Evolutionary conservation across 2,888 invertebrate genomes (phyloP).

Genomic region (Colostygia pectinataria): DNA sequence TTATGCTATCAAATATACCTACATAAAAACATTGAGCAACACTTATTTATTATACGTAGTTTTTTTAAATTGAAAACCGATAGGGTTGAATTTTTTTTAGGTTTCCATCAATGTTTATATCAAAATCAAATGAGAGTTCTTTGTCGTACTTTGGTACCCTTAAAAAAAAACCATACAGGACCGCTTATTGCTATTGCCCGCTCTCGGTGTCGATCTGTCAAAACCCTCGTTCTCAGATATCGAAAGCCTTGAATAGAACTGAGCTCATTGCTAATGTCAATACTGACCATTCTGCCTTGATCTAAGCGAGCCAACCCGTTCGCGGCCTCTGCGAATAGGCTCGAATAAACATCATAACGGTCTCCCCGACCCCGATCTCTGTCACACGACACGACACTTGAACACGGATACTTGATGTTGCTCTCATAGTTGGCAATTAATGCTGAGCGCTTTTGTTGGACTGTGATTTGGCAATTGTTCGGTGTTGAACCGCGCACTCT

Average conservation of each 20-base stretch:
- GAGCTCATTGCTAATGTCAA: conserved; percentile 8
- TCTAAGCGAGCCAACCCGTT: conserved; percentile 21
- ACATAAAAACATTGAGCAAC: too few relatives aligned
- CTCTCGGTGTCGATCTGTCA: background rate
- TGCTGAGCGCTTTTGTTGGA: conserved; percentile 18
- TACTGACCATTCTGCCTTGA: conserved; percentile 20
- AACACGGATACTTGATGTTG: conserved; percentile 32
- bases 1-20: too few relatives aligned
- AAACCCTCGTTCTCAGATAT: too few relatives aligned
- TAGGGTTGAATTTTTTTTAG: too few relatives aligned
- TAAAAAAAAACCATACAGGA: too few relatives aligned
- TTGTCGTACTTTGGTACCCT: too few relatives aligned
- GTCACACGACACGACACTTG: conserved; percentile 45
- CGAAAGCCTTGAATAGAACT: too few relatives aligned
- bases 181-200: too few relatives aligned
- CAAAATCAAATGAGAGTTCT: too few relatives aligned
- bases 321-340: conserved; percentile 40
- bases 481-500: background rate
- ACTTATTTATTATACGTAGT: too few relatives aligned
- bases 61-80: too few relatives aligned
- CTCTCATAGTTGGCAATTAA: conserved; percentile 28
- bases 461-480: conserved; percentile 12
- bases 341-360: conserved; percentile 56
- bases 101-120: too few relatives aligned
- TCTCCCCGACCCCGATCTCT: conserved; percentile 50